Evolutionary conservation across 2,888 invertebrate genomes (phyloP), one percentile per base, ranked within the genome.

Genomic region (Heliconius erato): DNA sequence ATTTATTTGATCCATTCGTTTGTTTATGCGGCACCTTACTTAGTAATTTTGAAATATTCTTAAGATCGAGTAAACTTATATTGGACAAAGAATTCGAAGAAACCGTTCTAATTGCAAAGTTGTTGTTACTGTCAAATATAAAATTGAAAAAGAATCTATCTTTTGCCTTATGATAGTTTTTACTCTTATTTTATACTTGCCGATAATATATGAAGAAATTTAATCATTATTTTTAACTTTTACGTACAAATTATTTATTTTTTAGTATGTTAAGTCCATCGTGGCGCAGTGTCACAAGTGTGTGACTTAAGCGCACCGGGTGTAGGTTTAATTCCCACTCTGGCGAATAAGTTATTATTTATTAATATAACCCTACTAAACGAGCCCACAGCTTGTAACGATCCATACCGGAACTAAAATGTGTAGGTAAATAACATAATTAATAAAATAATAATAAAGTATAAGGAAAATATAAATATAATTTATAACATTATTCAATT

Each of bases 31-130:
- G 23, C 23, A 32, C 7, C 26, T 40, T 40, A 40, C 23, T 5
- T 40, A n/a, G n/a, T 9, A 68, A 1, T 7, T 16, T 35, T 69
- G 35, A 40, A 40, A n/a, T 35, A 5, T n/a, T 74, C 26, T 74
- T 4, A 28, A 19, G 12, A 14, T 28, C 44, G 28, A 74, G 28
- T 54, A 2, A 74, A 23, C 54, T 28, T 54, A 28, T 44, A 32
- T 54, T 54, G 28, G 19, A 59, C 32, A 74, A 54, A 23, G 23
- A 59, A 59, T 23, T 12, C 5, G 0, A 12, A 74, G 19, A 7
- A 72, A 26, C 72, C n/a, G 16, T 44, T 26, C 26, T 72, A 74
- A 49, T 49, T 74, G 49, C 5, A 28, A 49, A 74, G 49, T 74
- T 49, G 28, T 32, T 16, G 68, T 28, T 49, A 16, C 72, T 71